Base-by-base conservation (phyloP, 2,888 invertebrate genomes). In the Tetragonisca angustula region DNA sequence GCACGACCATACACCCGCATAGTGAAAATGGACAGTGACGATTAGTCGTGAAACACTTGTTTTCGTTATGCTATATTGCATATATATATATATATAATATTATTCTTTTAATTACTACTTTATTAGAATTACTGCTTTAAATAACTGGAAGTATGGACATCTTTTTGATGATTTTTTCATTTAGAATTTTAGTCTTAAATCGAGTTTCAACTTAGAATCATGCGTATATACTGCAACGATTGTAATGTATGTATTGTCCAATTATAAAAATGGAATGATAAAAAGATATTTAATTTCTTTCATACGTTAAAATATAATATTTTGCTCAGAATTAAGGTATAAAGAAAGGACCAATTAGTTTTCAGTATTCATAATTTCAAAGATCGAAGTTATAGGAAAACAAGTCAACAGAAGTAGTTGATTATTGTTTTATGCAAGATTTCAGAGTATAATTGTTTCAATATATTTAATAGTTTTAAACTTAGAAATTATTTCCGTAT, bases 1-100 rank as follows among this genome's bases (percentile, higher is more conserved):
- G 90, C 87, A 75, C 84, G 78, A 70, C 77, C 77, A 61, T 83
- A 81, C 84, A 84, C 83, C 81, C 82, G 79, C 78, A 65, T 72
- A 70, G 79, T 79, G 43, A 65, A 83, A 84, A 52, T 61, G 79
- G 74, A 83, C 61, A 78, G 52, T 62, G 61, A 67, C 32, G 43
- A 59, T 69, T 76, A 61, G 68, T 72, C 56, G 49, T 62, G 43
- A 32, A 61, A 36, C 49, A 43, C 75, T 82, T 87, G 76, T 81
- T 77, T 81, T 32, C 50, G 70, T 71, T 64, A 81, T 52, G 70
- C 52, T 64, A 43, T 50, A 75, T 80, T 68, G 59, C 36, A 36
- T 69, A 21, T 54, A 24, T 32, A 15, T 19, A 4, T 64, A 62
- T 32, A 15, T 19, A 4, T 64, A 62, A 19, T n/a, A 50, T n/a